A percentile compares a stretch with the other conserved stretches of the same genome.
These are phyloP conservation scores for Palythoa caribaeorum DNA, from an alignment of 92 coral and sea anemone species.

Conservation along the genomic window DNA sequence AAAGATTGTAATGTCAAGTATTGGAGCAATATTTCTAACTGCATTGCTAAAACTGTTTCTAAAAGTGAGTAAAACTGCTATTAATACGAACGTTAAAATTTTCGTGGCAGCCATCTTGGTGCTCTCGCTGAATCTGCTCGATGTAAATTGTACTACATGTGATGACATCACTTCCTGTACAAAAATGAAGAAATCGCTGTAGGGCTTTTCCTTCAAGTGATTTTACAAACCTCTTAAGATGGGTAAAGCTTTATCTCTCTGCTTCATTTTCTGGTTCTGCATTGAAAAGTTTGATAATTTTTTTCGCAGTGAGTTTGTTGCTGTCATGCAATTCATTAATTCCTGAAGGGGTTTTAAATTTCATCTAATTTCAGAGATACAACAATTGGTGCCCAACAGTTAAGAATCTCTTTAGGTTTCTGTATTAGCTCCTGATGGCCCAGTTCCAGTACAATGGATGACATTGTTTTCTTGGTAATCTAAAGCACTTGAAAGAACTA, in stretches of 20 bases:
- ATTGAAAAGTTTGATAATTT: slow-evolving; percentile 55
- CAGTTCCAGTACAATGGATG: neutral
- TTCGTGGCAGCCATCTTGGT: no score
- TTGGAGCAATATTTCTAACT: no score
- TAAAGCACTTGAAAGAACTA: slow-evolving; percentile 42
- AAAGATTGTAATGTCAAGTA: no score
- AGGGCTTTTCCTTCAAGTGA: slow-evolving; percentile 57
- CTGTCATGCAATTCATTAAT: slow-evolving; percentile 48
- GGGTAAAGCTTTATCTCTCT: slow-evolving; percentile 62
- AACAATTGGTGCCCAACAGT: slow-evolving; percentile 53
- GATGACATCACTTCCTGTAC: neutral
- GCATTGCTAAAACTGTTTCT: no score
- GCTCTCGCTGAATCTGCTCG: neutral
- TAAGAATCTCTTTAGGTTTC: neutral
- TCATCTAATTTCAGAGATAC: slow-evolving; percentile 21
- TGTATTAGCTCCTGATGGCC: neutral
- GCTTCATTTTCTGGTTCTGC: slow-evolving; percentile 68
- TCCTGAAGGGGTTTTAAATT: slow-evolving; percentile 49
- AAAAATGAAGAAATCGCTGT: slow-evolving; percentile 47
- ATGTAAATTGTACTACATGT: slow-evolving; percentile 39
- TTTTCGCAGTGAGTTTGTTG: slow-evolving; percentile 58
- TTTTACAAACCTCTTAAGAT: slow-evolving; percentile 63
- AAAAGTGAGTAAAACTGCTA: no score
- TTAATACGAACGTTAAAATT: no score
- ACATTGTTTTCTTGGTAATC: slow-evolving; percentile 16